Evolutionary conservation across 2,888 invertebrate species (phyloP), one percentile per base, ranked within the genome.

Genomic region (Apamea monoglypha): DNA sequence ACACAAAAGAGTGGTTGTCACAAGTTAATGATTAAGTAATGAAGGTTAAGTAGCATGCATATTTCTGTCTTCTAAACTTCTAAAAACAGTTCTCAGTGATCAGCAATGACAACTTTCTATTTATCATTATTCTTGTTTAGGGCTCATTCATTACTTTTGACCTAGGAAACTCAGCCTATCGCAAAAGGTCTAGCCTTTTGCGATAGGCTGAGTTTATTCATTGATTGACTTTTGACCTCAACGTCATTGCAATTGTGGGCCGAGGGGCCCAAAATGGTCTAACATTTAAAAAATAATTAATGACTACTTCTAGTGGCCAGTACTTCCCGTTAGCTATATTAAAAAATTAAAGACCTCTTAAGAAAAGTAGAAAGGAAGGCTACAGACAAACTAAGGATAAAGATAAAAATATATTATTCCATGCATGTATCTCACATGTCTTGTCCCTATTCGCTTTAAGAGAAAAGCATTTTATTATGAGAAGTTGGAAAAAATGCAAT

Each of bases 401-500:
- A 56, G 7, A 61, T 68, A 29, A 66, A 76, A 66, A 61, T 63
- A 73, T 29, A 68, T 63, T 82, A 84, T 84, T 86, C 84, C 61
- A 50, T 61, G 32, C 86, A 72, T 74, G 84, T 44, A 40, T 32
- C 47, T 71, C 76, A 74, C 71, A 85, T 79, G 36, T 29, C 2
- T 73, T 73, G 70, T 59, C 44, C 16, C 18, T 56, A 40, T 56
- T 16, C 47, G 4, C n/a, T 76, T n/a, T 29, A 64, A 64, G 59
- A 78, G 71, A 0, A 71, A 74, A 59, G 79, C 18, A 70, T 86
- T 86, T 84, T 53, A 78, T 70, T 81, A 79, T 84, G 76, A 85
- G 73, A 79, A 74, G 75, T 84, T 71, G 74, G 72, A 79, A 76
- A 78, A 75, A 84, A 81, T 78, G 88, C 75, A 86, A 80, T 80